These are phyloP conservation scores for Oryzias melastigma DNA, from an alignment of 2,113 vertebrate genomes.

Conservation along the genomic window DNA sequence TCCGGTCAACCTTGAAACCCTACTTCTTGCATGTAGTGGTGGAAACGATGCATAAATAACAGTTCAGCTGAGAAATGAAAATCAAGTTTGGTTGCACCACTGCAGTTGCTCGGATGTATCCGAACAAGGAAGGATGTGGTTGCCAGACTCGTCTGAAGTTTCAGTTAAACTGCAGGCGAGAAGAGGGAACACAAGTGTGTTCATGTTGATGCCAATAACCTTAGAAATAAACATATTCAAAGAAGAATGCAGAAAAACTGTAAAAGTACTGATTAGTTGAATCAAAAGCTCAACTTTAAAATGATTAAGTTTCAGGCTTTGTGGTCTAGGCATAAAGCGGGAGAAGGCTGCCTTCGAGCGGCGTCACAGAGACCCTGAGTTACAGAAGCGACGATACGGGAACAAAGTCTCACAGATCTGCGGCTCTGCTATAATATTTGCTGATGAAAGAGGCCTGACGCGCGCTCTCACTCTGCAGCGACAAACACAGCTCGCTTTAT, in stretches of 20 bases:
- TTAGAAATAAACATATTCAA: background rate
- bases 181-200: background rate
- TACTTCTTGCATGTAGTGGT: slow-evolving; percentile 23
- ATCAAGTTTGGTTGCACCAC: slow-evolving; percentile 28
- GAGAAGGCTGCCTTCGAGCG: slow-evolving; percentile 32
- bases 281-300: slow-evolving; percentile 1
- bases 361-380: slow-evolving; percentile 46
- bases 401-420: slow-evolving; percentile 33
- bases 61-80: slow-evolving; percentile 13
- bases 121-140: slow-evolving; percentile 74
- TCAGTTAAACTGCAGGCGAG: slow-evolving; percentile 10
- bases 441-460: slow-evolving; percentile 42
- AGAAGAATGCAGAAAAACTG: background rate
- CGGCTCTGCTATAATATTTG: slow-evolving; percentile 33
- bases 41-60: slow-evolving; percentile 12
- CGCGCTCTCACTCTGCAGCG: slow-evolving; percentile 43
- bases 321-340: slow-evolving; percentile 27
- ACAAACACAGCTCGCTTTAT: slow-evolving; percentile 53
- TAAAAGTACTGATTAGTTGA: no score
- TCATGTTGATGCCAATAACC: background rate
- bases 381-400: slow-evolving; percentile 21
- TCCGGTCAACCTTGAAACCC: background rate
- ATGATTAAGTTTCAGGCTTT: slow-evolving; percentile 29
- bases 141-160: slow-evolving; percentile 32
- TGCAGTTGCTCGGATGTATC: slow-evolving; percentile 35